Base-by-base conservation (phyloP, 2,888 invertebrate species). In the Lithophane leautieri region DNA sequence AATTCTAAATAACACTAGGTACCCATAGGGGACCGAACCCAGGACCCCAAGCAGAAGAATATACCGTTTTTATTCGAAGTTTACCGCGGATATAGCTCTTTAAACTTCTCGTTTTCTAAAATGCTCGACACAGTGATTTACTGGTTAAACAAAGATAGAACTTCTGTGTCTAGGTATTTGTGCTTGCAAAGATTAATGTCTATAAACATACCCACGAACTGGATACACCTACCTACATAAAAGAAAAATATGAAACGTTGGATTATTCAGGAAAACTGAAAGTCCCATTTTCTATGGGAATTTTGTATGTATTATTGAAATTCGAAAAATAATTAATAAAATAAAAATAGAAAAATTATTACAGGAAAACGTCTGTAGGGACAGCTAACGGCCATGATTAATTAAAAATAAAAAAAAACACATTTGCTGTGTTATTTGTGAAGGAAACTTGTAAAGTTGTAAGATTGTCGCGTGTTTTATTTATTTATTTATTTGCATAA, bases 121-220 rank as follows among this genome's bases (percentile, higher is more conserved):
- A 12, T 34, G 34, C 65, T 25, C 34, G 9, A 6, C 58, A 66
- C 50, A 52, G 44, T 77, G 50, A 77, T 67, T 67, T 77, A 76
- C 60, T 60, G 2, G 14, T 65, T 67, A 40, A 19, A 50, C 28
- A 54, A 19, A 25, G 11, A 25, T 16, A 69, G 9, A 44, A 73
- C 25, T 61, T 70, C 19, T 12, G 16, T 61, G 79, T 54, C 40
- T 61, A 52, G 16, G 19, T 76, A 69, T 76, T 28, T 70, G 40
- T 78, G 19, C n/a, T 40, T 28, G 50, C 28, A 11, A 34, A 70
- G 61, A 76, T 70, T 56, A 62, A 76, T 70, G 9, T 28, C n/a
- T 69, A 47, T 79, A 79, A 77, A 79, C 47, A 62, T 68, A 47
- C 25, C 8, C 22, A 40, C 44, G 34, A 34, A 34, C 34, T 6